These are phyloP conservation scores for Bactericera cockerelli DNA, from an alignment of 1,140 invertebrate genomes.

Conservation along the genomic window DNA sequence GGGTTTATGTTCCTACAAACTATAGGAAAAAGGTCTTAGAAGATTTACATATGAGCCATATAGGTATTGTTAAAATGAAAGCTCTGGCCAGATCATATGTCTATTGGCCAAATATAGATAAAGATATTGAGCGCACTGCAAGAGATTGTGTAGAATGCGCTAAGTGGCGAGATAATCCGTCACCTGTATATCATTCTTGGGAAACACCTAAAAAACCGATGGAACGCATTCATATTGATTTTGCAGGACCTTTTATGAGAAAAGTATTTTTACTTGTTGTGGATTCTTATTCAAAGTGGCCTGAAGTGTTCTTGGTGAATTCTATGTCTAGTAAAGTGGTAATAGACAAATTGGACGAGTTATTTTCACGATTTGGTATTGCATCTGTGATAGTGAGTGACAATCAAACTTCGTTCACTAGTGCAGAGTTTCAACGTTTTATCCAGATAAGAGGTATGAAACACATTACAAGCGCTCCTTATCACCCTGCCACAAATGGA, in stretches of 20 bases:
- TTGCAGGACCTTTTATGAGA: constrained; percentile 28
- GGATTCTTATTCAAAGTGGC: constrained; percentile 33
- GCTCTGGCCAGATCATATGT: constrained; percentile 30
- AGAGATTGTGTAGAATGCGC: constrained; percentile 9
- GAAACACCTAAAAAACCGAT: constrained; percentile 11
- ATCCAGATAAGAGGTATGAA: constrained; percentile 18
- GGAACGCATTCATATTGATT: constrained; percentile 29
- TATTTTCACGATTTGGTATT: constrained; percentile 22
- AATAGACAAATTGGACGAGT: constrained; percentile 15
- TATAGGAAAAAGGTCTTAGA: constrained; percentile 22
- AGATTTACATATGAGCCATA: constrained; percentile 30
- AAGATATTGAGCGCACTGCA: constrained; percentile 27
- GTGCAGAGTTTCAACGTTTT: constrained; percentile 21
- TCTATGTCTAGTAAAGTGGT: constrained; percentile 12
- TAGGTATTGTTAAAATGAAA: constrained; percentile 34
- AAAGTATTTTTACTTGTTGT: constrained; percentile 30
- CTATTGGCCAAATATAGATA: constrained; percentile 33
- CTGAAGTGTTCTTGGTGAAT: constrained; percentile 23
- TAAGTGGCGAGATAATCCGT: not conserved
- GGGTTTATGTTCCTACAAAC: constrained; percentile 24
- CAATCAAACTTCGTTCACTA: constrained; percentile 23
- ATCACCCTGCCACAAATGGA: constrained; percentile 21
- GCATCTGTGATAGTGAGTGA: constrained; percentile 23
- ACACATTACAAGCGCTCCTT: constrained; percentile 19
- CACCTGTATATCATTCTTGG: constrained; percentile 12